Evolutionary conservation across 2,888 invertebrate genomes (phyloP).

Genomic region (Orchesellides sinensis): DNA sequence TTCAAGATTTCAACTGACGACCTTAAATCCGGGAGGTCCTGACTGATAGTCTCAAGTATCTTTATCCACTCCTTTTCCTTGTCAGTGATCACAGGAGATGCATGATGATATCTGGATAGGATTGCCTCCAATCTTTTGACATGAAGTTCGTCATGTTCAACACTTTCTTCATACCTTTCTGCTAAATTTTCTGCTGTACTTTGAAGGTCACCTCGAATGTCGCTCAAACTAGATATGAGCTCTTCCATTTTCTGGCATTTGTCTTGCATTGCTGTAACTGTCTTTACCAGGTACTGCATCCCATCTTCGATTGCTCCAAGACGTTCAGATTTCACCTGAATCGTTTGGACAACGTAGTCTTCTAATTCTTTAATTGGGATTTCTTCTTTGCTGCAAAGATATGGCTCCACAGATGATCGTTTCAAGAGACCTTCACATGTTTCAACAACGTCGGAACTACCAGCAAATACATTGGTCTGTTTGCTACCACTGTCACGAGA

Average conservation of each 20-base stretch:
- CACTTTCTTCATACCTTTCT: slow-evolving; percentile 67
- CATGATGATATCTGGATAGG: slow-evolving; percentile 63
- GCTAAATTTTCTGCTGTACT: slow-evolving; percentile 63
- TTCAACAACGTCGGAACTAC: slow-evolving; percentile 31
- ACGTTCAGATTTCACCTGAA: slow-evolving; percentile 37
- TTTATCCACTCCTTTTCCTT: slow-evolving; percentile 68
- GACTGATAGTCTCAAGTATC: slow-evolving; percentile 50
- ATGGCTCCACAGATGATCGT: slow-evolving; percentile 55
- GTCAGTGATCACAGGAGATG: slow-evolving; percentile 66
- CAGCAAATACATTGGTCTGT: slow-evolving; percentile 17
- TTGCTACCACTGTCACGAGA: neutral
- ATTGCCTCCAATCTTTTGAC: slow-evolving; percentile 64
- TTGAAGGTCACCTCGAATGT: slow-evolving; percentile 50
- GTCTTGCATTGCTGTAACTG: slow-evolving; percentile 55
- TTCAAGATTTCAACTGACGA: slow-evolving; percentile 33
- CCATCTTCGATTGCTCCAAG: slow-evolving; percentile 59
- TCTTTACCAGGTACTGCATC: slow-evolving; percentile 55
- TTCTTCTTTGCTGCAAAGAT: slow-evolving; percentile 66
- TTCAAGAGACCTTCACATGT: slow-evolving; percentile 46
- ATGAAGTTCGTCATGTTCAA: slow-evolving; percentile 60
- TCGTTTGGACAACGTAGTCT: slow-evolving; percentile 57
- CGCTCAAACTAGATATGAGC: slow-evolving; percentile 42
- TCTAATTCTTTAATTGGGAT: slow-evolving; percentile 58
- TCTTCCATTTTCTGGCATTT: slow-evolving; percentile 64
- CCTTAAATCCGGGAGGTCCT: slow-evolving; percentile 50